Evolutionary conservation across 2,113 vertebrate genomes (phyloP).

Genomic region (Lophura nycthemera): DNA sequence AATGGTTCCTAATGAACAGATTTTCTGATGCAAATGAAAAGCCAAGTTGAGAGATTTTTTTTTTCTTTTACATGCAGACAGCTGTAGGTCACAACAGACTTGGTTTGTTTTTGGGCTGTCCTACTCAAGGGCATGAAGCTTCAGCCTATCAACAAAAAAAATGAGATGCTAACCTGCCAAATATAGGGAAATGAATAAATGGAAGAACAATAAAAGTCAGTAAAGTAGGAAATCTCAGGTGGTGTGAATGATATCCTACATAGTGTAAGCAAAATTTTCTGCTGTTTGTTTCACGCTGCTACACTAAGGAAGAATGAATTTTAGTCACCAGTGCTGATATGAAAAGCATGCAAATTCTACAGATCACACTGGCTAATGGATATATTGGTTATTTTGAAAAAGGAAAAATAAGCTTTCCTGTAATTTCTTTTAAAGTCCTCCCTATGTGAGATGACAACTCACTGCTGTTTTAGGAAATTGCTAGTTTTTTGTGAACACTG

Average conservation of each 20-base stretch:
- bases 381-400: background rate
- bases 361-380: background rate
- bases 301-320: background rate
- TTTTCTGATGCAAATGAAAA: slow-evolving; percentile 43
- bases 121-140: slow-evolving; percentile 5
- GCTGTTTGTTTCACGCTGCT: slow-evolving; percentile 11
- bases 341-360: background rate
- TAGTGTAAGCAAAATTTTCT: slow-evolving; percentile 4
- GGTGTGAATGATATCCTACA: slow-evolving; percentile 28
- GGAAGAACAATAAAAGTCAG: slow-evolving; percentile 13
- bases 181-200: slow-evolving; percentile 1
- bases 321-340: background rate
- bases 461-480: slow-evolving; percentile 40
- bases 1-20: slow-evolving; percentile 31
- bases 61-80: background rate
- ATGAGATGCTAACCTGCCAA: slow-evolving; percentile 19
- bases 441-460: background rate
- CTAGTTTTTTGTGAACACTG: slow-evolving; percentile 4
- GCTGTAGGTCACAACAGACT: background rate
- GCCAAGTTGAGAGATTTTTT: background rate
- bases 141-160: slow-evolving; percentile 19
- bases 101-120: background rate
- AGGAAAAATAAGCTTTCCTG: slow-evolving; percentile 1
- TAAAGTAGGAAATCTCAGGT: slow-evolving; percentile 16
- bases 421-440: slow-evolving; percentile 5